Evolutionary conservation across 1,140 invertebrate species (phyloP).

Genomic region (Argopecten irradians): DNA sequence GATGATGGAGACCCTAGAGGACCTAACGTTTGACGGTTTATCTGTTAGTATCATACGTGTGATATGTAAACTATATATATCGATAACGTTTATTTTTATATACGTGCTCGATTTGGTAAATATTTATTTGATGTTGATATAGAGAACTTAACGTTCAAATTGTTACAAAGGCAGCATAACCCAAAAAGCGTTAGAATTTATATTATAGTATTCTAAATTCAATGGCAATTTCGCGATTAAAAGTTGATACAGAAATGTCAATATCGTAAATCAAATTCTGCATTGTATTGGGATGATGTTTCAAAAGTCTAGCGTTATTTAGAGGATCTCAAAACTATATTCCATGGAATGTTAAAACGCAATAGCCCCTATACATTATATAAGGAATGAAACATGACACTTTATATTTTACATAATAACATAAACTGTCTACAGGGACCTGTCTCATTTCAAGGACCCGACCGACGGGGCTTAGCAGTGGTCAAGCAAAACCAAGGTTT

Average conservation of each 20-base stretch:
- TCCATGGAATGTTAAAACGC: neutral
- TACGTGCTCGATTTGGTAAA: neutral
- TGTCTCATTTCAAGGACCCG: slow-evolving; percentile 89
- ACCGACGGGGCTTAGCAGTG: slow-evolving; percentile 88
- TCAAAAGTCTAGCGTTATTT: too few relatives aligned
- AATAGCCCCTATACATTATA: neutral
- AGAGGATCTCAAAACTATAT: neutral
- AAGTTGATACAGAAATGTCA: too few relatives aligned
- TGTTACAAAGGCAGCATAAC: too few relatives aligned
- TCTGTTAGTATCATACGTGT: slow-evolving; percentile 83
- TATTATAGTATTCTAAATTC: too few relatives aligned
- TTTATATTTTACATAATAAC: neutral
- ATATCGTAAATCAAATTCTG: too few relatives aligned
- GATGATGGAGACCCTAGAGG: slow-evolving; percentile 83
- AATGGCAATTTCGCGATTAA: too few relatives aligned
- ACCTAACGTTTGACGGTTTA: slow-evolving; percentile 87
- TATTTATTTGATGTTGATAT: too few relatives aligned
- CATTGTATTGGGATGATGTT: too few relatives aligned
- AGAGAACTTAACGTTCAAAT: too few relatives aligned
- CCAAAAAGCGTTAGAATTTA: too few relatives aligned
- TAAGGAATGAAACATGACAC: neutral
- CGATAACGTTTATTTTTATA: neutral
- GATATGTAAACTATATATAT: too few relatives aligned
- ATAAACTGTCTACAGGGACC: slow-evolving; percentile 89
- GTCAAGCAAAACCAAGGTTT: slow-evolving; percentile 91